phyloP scores from a whole-genome alignment of 2,888 invertebrate species.

The Archips crataeganus region DNA sequence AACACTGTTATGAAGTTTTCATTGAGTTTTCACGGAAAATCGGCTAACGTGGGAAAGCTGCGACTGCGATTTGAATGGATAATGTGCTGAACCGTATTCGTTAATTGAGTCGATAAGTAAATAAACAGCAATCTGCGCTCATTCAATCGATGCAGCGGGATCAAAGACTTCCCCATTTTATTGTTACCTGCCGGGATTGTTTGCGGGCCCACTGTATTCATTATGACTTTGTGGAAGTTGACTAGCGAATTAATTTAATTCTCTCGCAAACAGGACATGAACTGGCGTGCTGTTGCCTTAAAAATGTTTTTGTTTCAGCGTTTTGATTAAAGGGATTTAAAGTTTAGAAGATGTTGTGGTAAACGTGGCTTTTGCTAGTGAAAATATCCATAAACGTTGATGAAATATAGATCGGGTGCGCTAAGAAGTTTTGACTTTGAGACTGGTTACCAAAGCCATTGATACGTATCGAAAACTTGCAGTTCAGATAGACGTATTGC shows the following conservation, averaged over 20 bases:
- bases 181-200: conserved; percentile 65
- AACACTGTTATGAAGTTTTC: conserved; percentile 83
- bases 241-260: conserved; percentile 48
- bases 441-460: no score
- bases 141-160: conserved; percentile 68
- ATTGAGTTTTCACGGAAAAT: conserved; percentile 76
- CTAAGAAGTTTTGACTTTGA: not conserved
- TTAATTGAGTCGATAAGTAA: conserved; percentile 82
- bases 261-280: conserved; percentile 5
- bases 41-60: conserved; percentile 76
- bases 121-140: conserved; percentile 66
- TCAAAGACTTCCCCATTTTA: conserved; percentile 72
- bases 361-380: not conserved
- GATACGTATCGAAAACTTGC: no score
- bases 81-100: conserved; percentile 75
- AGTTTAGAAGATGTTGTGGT: not conserved
- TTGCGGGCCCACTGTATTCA: conserved; percentile 59
- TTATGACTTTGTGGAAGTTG: conserved; percentile 51
- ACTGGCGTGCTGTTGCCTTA: conserved; percentile 37
- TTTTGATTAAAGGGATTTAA: conserved; percentile 11
- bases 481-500: no score
- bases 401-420: not conserved
- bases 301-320: conserved; percentile 14
- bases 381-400: not conserved
- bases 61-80: conserved; percentile 80